Percentiles rank a stretch among this genome's conserved stretches.
phyloP scores from a whole-genome alignment of 2,888 invertebrate species.

The Agapetus fuscipes region DNA sequence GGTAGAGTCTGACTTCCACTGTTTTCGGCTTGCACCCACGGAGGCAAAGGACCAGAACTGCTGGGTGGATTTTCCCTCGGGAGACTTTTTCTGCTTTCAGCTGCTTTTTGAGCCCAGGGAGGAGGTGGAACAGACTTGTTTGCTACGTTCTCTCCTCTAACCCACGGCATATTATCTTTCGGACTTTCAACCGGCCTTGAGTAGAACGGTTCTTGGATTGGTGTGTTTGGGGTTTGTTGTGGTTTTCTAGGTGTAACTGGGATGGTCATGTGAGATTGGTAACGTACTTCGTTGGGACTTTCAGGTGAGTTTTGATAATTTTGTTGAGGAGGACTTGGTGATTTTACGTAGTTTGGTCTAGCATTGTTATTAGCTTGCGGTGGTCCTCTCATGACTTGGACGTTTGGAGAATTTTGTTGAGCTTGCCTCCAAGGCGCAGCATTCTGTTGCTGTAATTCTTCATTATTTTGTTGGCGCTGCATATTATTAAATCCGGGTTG shows the following conservation, averaged over 20 bases:
- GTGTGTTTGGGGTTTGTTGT: conserved; percentile 25
- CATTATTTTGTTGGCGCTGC: conserved; percentile 3
- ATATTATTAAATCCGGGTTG: conserved; percentile 9
- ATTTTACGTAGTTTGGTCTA: conserved; percentile 4
- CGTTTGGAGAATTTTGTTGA: conserved; percentile 28
- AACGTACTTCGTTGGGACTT: conserved; percentile 30
- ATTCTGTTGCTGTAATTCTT: not conserved
- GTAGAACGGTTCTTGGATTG: conserved; percentile 40
- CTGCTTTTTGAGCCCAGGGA: conserved; percentile 36
- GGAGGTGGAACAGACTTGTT: conserved; percentile 22
- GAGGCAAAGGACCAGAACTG: conserved; percentile 27
- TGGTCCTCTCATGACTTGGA: conserved; percentile 29
- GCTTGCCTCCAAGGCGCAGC: conserved; percentile 18
- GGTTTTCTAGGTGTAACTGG: conserved; percentile 38
- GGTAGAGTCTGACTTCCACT: conserved; percentile 37
- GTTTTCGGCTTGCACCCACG: conserved; percentile 40
- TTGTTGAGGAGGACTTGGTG: conserved; percentile 11
- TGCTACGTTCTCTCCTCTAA: conserved; percentile 27
- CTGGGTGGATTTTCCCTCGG: conserved; percentile 38
- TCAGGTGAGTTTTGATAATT: conserved; percentile 25
- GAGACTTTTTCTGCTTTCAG: conserved; percentile 33
- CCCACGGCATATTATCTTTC: conserved; percentile 40
- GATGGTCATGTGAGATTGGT: conserved; percentile 42
- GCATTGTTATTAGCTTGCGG: conserved; percentile 19
- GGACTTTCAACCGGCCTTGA: conserved; percentile 36